Percentiles rank a stretch among this genome's conserved stretches.
These are phyloP conservation scores for Musca domestica DNA, from an alignment of 1,140 invertebrate genomes.

Conservation along the genomic window DNA sequence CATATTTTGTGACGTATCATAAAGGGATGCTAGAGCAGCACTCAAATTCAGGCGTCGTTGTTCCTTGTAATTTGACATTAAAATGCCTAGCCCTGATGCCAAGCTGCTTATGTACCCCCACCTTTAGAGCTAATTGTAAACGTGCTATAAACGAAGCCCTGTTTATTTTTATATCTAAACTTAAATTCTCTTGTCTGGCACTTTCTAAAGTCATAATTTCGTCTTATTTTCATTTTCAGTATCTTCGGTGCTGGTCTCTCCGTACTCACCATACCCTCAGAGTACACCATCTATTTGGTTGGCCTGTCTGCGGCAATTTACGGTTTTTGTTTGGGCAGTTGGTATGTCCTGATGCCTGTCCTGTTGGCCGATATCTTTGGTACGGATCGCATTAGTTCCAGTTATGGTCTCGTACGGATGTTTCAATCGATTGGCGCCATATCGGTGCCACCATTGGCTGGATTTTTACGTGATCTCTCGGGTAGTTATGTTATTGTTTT, in stretches of 20 bases:
- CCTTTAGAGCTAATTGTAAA: too few relatives aligned
- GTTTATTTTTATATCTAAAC: too few relatives aligned
- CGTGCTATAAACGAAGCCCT: too few relatives aligned
- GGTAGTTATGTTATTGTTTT: conserved; percentile 70
- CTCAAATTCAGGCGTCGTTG: too few relatives aligned
- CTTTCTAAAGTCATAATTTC: too few relatives aligned
- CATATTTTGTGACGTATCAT: too few relatives aligned
- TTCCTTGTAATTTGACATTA: too few relatives aligned
- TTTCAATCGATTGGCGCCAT: conserved; percentile 74
- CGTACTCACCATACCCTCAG: conserved; percentile 65
- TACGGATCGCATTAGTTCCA: conserved; percentile 69
- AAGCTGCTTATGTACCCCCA: too few relatives aligned
- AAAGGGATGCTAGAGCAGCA: too few relatives aligned
- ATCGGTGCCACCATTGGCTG: conserved; percentile 68
- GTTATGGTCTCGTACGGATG: conserved; percentile 71
- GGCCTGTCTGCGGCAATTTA: conserved; percentile 63
- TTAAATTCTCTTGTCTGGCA: too few relatives aligned
- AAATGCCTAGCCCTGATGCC: too few relatives aligned
- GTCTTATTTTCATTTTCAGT: conserved; percentile 55
- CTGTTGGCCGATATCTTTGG: conserved; percentile 71
- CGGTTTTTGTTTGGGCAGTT: conserved; percentile 69
- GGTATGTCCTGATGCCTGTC: conserved; percentile 73
- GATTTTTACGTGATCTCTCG: conserved; percentile 65
- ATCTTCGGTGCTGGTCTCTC: conserved; percentile 67
- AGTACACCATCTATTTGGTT: conserved; percentile 63